A percentile compares a stretch with the other conserved stretches of the same genome.
Evolutionary conservation across 2,797 vertebrate genomes (phyloP).

Genomic region (Hydrophis major): DNA sequence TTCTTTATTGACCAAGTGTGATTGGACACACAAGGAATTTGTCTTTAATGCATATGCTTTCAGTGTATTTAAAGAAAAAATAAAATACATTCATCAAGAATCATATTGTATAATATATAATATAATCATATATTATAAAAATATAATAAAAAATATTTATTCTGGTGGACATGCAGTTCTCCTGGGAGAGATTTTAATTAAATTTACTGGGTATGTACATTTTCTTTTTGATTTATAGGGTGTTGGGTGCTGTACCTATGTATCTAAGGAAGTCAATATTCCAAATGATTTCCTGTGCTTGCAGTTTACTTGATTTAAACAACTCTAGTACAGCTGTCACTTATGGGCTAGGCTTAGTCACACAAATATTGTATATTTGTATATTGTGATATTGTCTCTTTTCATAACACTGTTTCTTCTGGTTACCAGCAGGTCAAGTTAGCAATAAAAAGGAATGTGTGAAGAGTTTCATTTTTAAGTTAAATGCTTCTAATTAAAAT

Average conservation of each 20-base stretch:
- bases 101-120: too few species aligned
- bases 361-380: not conserved
- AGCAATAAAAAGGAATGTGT: not conserved
- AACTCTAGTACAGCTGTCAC: not conserved
- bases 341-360: not conserved
- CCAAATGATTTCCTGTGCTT: not conserved
- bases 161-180: not conserved
- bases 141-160: not conserved
- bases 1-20: too few species aligned
- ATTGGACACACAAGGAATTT: too few species aligned
- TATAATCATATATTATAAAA: too few species aligned
- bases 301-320: not conserved
- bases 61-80: too few species aligned
- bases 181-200: not conserved
- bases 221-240: not conserved
- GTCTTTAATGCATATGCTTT: too few species aligned
- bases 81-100: too few species aligned
- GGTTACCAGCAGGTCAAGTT: not conserved
- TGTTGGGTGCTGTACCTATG: not conserved
- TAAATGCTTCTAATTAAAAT: not conserved
- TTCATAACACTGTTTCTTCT: not conserved
- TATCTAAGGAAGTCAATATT: not conserved
- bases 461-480: not conserved
- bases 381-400: not conserved
- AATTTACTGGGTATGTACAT: not conserved